A percentile compares a stretch with the other conserved stretches of the same genome.
These are phyloP conservation scores for Rhogogaster chlorosoma DNA, from an alignment of 2,888 invertebrate species.

Conservation along the genomic window DNA sequence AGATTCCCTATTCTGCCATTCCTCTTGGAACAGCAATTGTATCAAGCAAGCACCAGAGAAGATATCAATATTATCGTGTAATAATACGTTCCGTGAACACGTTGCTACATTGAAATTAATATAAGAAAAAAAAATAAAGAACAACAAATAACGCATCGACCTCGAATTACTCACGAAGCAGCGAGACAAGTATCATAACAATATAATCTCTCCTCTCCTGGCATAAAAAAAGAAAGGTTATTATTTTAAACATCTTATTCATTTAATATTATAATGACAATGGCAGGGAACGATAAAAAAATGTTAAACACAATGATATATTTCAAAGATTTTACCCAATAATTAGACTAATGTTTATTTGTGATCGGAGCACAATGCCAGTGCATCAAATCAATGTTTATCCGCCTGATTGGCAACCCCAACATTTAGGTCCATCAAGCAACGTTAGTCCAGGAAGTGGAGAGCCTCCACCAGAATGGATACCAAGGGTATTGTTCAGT, in stretches of 20 bases:
- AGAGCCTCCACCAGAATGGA: conserved; percentile 72
- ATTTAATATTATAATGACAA: neutral
- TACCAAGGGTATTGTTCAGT: conserved; percentile 65
- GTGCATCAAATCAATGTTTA: conserved; percentile 75
- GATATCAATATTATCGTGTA: neutral
- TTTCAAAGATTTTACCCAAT: conserved; percentile 56
- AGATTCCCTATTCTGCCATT: neutral
- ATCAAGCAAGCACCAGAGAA: neutral
- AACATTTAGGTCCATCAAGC: conserved; percentile 66
- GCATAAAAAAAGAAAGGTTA: neutral
- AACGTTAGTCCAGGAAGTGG: conserved; percentile 67
- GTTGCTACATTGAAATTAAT: neutral
- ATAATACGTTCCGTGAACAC: neutral
- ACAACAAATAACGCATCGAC: neutral
- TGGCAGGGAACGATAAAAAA: conserved; percentile 42
- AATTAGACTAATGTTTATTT: conserved; percentile 50
- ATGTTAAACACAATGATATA: conserved; percentile 56
- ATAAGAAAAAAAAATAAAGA: neutral
- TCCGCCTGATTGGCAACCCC: conserved; percentile 74
- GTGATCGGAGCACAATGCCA: conserved; percentile 68
- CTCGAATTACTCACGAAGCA: neutral
- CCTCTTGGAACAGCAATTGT: neutral
- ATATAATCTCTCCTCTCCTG: neutral
- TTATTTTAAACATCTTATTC: neutral
- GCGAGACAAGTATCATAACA: neutral